A percentile compares a stretch with the other conserved stretches of the same genome.
These are phyloP conservation scores for Dromas ardeola DNA, from an alignment of 2,113 vertebrate genomes.

Conservation along the genomic window DNA sequence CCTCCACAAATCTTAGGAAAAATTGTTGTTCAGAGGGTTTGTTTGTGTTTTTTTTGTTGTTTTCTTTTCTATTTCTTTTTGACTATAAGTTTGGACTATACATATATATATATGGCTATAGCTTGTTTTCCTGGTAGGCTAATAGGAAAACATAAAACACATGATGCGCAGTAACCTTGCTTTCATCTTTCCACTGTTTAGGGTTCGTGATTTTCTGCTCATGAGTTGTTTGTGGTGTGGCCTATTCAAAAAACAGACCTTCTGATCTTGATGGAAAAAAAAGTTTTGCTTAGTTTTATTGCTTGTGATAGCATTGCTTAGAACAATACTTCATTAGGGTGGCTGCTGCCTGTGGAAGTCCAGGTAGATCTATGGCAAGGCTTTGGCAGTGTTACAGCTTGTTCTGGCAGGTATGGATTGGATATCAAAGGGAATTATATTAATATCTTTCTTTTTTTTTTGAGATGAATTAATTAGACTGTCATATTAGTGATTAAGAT, in stretches of 20 bases:
- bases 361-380: not conserved
- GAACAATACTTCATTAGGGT: not conserved
- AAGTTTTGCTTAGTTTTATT: not conserved
- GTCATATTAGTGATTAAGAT: not conserved
- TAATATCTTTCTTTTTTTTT: accelerated
- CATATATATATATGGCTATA: not conserved
- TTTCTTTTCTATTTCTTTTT: not conserved
- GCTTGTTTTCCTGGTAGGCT: not conserved
- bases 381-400: not conserved
- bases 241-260: not conserved
- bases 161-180: not conserved
- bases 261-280: not conserved
- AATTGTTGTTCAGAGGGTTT: not conserved
- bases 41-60: too few relatives aligned
- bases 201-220: not conserved
- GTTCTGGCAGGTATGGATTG: not conserved
- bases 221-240: accelerated
- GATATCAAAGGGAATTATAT: not conserved
- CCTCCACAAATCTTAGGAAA: not conserved
- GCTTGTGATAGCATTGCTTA: not conserved
- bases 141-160: not conserved
- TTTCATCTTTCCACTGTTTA: not conserved
- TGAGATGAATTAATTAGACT: not conserved
- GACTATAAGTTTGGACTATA: not conserved
- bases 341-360: not conserved